Evolutionary conservation across 2,888 invertebrate species (phyloP).

Genomic region (Nemotelus nigrinus): DNA sequence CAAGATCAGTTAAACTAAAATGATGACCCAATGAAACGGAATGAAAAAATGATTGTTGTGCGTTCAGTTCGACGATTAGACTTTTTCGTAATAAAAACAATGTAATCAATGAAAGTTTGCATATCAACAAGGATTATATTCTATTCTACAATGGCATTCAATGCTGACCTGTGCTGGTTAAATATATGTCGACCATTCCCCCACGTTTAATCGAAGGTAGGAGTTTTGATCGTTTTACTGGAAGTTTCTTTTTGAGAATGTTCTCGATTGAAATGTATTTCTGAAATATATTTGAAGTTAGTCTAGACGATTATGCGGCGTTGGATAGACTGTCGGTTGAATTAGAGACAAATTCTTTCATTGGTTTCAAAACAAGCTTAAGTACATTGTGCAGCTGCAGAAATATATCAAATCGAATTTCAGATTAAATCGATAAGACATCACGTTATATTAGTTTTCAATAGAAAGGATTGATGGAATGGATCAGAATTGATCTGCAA

Average conservation of each 20-base stretch:
- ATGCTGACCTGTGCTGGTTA: slow-evolving; percentile 85
- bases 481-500: too few relatives aligned
- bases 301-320: too few relatives aligned
- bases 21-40: background rate
- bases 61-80: too few relatives aligned
- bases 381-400: too few relatives aligned
- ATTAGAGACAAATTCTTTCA: too few relatives aligned
- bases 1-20: background rate
- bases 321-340: too few relatives aligned
- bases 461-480: too few relatives aligned
- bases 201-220: slow-evolving; percentile 85
- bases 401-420: too few relatives aligned
- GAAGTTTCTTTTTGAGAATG: slow-evolving; percentile 76
- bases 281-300: slow-evolving; percentile 6
- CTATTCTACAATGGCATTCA: slow-evolving; percentile 7
- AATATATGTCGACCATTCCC: slow-evolving; percentile 83
- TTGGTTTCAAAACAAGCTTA: too few relatives aligned
- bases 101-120: slow-evolving; percentile 1
- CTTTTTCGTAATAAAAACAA: background rate
- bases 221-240: slow-evolving; percentile 79
- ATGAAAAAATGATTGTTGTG: background rate
- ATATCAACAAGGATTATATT: slow-evolving; percentile 24
- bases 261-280: slow-evolving; percentile 70
- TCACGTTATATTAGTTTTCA: too few relatives aligned
- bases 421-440: too few relatives aligned